These are phyloP conservation scores for Achatina immaculata DNA, from an alignment of 1,140 invertebrate genomes.

Conservation along the genomic window DNA sequence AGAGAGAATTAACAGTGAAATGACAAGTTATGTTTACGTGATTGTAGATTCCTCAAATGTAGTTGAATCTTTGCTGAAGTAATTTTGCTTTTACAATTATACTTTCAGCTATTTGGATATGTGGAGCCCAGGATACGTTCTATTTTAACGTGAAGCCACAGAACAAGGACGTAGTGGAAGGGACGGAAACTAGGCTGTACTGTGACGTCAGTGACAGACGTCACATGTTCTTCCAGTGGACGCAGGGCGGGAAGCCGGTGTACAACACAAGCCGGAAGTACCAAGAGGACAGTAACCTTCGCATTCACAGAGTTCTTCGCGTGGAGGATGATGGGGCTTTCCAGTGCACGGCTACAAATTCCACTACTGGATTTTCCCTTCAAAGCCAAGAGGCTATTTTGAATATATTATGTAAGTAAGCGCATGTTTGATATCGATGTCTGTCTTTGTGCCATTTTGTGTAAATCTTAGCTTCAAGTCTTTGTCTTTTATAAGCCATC, in stretches of 20 bases:
- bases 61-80: too few species aligned
- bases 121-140: slow-evolving; percentile 72
- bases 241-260: slow-evolving; percentile 74
- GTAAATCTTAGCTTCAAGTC: too few species aligned
- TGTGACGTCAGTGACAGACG: slow-evolving; percentile 76
- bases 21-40: too few species aligned
- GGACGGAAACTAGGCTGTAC: slow-evolving; percentile 73
- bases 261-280: slow-evolving; percentile 76
- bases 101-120: background rate
- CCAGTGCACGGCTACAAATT: slow-evolving; percentile 77
- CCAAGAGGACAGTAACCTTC: slow-evolving; percentile 75
- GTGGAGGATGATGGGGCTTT: slow-evolving; percentile 72
- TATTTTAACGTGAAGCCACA: slow-evolving; percentile 76
- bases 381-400: slow-evolving; percentile 72
- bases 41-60: too few species aligned
- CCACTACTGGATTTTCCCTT: slow-evolving; percentile 74
- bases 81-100: too few species aligned
- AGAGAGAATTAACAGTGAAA: too few species aligned
- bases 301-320: slow-evolving; percentile 75
- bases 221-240: slow-evolving; percentile 77
- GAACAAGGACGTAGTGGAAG: slow-evolving; percentile 73
- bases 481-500: too few species aligned
- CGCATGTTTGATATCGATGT: too few species aligned
- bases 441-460: too few species aligned
- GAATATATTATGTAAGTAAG: slow-evolving; percentile 78